These are phyloP conservation scores for Vidua macroura DNA, from an alignment of 2,113 vertebrate genomes.

Conservation along the genomic window DNA sequence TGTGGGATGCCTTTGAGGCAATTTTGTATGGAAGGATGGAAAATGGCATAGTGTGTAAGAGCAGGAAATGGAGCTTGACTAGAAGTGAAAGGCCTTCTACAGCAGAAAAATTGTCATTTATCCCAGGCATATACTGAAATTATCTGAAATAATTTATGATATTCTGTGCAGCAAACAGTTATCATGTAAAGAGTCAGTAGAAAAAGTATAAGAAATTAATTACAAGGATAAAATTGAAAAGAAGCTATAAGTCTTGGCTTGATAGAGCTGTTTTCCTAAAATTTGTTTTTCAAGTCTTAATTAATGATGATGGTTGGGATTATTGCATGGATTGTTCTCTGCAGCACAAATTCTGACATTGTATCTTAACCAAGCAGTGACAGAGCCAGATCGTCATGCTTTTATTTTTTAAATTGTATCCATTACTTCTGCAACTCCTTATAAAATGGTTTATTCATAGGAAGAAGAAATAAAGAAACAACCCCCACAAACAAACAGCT, in stretches of 20 bases:
- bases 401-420: background rate
- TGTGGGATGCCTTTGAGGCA: background rate
- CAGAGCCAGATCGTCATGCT: background rate
- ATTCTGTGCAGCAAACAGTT: constrained; percentile 7
- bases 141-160: constrained; percentile 27
- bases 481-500: background rate
- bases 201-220: background rate
- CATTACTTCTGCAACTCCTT: background rate
- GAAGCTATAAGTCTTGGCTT: background rate
- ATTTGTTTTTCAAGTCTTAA: background rate
- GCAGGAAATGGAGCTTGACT: background rate
- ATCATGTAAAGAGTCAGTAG: background rate
- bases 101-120: background rate
- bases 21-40: background rate
- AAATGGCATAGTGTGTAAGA: background rate
- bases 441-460: background rate
- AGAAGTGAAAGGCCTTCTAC: background rate
- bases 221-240: background rate
- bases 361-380: background rate
- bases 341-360: background rate
- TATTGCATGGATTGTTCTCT: background rate
- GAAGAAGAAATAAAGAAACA: background rate
- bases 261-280: background rate
- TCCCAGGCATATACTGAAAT: constrained; percentile 15
- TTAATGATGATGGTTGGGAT: background rate